Evolutionary conservation across 23 tunicate species (phyloP).

Genomic region (Halocynthia roretzi): DNA sequence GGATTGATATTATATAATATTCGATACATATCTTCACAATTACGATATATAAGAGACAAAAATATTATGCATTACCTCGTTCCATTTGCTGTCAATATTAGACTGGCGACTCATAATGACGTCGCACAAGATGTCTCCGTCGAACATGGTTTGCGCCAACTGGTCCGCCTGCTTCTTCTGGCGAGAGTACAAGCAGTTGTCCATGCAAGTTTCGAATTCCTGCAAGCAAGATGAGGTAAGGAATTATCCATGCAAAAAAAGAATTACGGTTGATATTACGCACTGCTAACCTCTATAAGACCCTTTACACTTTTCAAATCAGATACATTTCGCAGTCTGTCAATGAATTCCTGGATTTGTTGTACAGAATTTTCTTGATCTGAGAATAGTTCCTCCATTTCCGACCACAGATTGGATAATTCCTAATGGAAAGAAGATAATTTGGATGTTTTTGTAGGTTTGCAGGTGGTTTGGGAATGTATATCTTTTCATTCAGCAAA

Average conservation of each 20-base stretch:
- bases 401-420: conserved; percentile 10
- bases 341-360: conserved; percentile 1
- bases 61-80: not conserved
- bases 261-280: not conserved
- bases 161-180: conserved; percentile 14
- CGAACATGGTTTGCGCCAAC: conserved; percentile 19
- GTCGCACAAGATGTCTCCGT: conserved; percentile 25
- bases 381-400: conserved; percentile 12
- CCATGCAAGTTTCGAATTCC: conserved; percentile 13
- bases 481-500: too few relatives aligned
- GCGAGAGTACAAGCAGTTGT: not conserved
- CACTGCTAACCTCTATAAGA: not conserved
- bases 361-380: conserved; percentile 8
- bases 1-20: too few relatives aligned
- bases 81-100: conserved; percentile 7
- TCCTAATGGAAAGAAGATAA: not conserved
- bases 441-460: too few relatives aligned
- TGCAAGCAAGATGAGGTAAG: not conserved
- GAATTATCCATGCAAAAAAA: not conserved
- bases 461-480: too few relatives aligned
- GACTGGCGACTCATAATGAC: not conserved
- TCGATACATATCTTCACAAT: not conserved
- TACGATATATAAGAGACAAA: not conserved
- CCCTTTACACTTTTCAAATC: too few relatives aligned
- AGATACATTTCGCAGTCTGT: not conserved